Conservation (phyloP, 2,888 invertebrate genomes). For the Plagodis dolabraria region DNA sequence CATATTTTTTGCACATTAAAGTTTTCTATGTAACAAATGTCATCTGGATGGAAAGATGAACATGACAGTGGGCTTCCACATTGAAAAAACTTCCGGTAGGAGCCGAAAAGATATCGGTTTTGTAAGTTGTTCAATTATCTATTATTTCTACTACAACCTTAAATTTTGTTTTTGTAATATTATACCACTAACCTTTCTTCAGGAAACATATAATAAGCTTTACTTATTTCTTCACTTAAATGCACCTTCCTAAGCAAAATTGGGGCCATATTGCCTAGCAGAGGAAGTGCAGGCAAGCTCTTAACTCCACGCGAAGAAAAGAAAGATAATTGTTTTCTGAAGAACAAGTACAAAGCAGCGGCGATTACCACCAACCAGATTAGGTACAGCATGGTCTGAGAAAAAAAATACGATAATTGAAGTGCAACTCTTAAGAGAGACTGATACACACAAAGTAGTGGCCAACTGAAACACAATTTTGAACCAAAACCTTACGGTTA, state of each 20-base stretch:
- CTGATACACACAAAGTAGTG: no score
- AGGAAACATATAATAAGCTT: constrained; percentile 43
- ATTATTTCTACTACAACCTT: no score
- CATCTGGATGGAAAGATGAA: no score
- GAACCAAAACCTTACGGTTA: no score
- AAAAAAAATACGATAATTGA: background rate
- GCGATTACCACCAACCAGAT: constrained; percentile 50
- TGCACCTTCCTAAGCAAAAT: constrained; percentile 41
- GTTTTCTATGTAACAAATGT: background rate
- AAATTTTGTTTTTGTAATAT: no score
- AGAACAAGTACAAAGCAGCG: constrained; percentile 46
- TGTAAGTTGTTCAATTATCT: no score
- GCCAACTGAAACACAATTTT: no score
- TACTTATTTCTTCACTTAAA: constrained; percentile 38
- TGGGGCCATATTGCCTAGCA: constrained; percentile 26
- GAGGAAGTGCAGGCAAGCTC: constrained; percentile 41
- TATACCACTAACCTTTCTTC: constrained; percentile 49
- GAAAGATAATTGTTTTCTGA: constrained; percentile 44
- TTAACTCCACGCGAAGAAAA: constrained; percentile 52
- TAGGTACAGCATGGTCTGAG: constrained; percentile 29
- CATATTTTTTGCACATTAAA: background rate
- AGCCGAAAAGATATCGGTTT: no score
- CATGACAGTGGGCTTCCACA: no score
- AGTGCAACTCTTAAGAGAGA: no score
- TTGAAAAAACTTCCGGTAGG: no score